A percentile compares a stretch with the other conserved stretches of the same genome.
These are phyloP conservation scores for Oithona nana DNA, from an alignment of 2,888 invertebrate genomes.

Conservation along the genomic window DNA sequence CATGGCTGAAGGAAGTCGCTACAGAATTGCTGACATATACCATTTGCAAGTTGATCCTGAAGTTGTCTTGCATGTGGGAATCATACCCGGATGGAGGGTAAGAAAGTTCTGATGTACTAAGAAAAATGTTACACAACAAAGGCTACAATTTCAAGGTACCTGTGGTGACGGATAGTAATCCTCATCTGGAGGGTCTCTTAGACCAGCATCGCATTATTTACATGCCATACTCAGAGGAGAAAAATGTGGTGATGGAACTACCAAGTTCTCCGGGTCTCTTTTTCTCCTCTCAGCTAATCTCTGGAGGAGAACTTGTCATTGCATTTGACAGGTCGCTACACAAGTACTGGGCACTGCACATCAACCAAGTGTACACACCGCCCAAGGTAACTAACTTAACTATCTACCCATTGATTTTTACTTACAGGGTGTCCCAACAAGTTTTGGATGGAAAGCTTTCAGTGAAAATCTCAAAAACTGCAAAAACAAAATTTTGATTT, in stretches of 20 bases:
- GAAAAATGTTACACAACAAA: neutral
- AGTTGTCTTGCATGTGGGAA: neutral
- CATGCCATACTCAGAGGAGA: neutral
- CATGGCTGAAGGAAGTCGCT: neutral
- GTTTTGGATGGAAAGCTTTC: too few species aligned
- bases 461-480: neutral
- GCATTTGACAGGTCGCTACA: neutral
- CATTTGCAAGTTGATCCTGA: neutral
- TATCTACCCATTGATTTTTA: neutral
- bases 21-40: neutral
- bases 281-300: neutral
- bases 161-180: neutral
- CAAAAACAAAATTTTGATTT: neutral
- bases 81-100: neutral
- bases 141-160: neutral
- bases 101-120: neutral
- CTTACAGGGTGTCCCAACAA: too few species aligned
- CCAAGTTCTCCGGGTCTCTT: neutral
- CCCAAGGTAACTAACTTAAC: neutral
- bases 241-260: neutral
- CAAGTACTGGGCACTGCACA: neutral
- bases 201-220: neutral
- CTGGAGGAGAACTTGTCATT: neutral
- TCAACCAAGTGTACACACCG: neutral
- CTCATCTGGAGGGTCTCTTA: neutral